Conservation (phyloP, 2,888 invertebrate genomes). For the Malthinus seriepunctatus region DNA sequence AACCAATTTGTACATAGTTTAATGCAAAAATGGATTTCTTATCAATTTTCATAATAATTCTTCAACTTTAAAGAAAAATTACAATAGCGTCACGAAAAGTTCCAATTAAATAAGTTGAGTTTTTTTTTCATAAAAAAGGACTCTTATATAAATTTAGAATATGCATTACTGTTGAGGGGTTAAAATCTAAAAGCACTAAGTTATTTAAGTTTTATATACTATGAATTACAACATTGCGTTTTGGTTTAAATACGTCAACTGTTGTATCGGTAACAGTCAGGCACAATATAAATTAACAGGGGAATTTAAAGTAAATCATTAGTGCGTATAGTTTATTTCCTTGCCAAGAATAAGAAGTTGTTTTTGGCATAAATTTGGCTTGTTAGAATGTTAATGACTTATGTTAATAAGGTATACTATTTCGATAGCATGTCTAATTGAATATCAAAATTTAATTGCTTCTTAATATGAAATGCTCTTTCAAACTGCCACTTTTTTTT, state of each 20-base stretch:
- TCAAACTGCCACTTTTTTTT: conserved; percentile 14
- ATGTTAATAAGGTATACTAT: conserved; percentile 31
- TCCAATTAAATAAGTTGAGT: conserved; percentile 12
- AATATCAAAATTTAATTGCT: conserved; percentile 29
- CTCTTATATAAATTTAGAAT: conserved; percentile 21
- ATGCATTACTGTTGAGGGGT: conserved; percentile 12
- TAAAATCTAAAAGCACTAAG: conserved; percentile 32
- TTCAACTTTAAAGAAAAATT: not conserved
- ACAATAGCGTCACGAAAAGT: conserved; percentile 16
- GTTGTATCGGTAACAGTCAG: conserved; percentile 37
- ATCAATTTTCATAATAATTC: conserved; percentile 8
- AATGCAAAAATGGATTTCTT: conserved; percentile 1
- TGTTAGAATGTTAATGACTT: conserved; percentile 30
- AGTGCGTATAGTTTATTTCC: conserved; percentile 31
- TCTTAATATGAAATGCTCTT: conserved; percentile 19
- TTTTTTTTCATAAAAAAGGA: conserved; percentile 1
- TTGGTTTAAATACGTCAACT: conserved; percentile 31
- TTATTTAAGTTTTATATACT: conserved; percentile 32
- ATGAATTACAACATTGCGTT: conserved; percentile 35
- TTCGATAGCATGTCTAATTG: conserved; percentile 30
- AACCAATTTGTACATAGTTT: not conserved
- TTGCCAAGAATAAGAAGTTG: conserved; percentile 20
- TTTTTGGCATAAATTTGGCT: conserved; percentile 30
- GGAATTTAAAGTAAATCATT: conserved; percentile 32
- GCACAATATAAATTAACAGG: conserved; percentile 36